A percentile compares a stretch with the other conserved stretches of the same genome.
Conservation (phyloP, 2,888 invertebrate genomes). For the Hirudinaria manillensis region DNA sequence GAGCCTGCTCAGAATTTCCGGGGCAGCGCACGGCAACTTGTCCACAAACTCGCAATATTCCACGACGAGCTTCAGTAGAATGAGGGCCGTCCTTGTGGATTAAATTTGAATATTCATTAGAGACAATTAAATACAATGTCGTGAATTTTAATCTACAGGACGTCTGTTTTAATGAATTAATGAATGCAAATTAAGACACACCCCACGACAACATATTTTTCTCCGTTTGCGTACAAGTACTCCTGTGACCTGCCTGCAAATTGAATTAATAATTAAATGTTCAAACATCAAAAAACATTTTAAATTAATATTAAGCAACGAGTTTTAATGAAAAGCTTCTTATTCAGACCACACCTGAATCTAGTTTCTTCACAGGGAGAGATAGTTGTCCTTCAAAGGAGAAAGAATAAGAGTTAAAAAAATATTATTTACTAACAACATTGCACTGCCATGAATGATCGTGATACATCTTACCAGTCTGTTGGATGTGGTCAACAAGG, state of each 20-base stretch:
- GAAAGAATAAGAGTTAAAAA: conserved; percentile 30
- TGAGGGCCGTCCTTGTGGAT: conserved; percentile 65
- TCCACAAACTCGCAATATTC: conserved; percentile 79
- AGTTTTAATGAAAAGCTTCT: too few relatives aligned
- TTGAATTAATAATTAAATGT: neutral
- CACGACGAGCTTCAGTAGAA: conserved; percentile 79
- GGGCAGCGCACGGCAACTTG: conserved; percentile 70
- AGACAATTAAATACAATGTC: neutral
- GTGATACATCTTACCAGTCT: conserved; percentile 16
- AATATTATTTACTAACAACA: conserved; percentile 10
- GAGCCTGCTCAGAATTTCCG: conserved; percentile 74
- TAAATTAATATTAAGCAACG: too few relatives aligned
- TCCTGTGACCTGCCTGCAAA: conserved; percentile 46
- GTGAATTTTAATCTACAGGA: neutral
- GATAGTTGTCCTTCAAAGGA: conserved; percentile 44
- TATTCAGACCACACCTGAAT: conserved; percentile 42
- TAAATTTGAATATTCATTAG: neutral
- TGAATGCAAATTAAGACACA: conserved; percentile 39
- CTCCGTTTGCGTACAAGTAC: conserved; percentile 51
- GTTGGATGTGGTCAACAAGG: conserved; percentile 67
- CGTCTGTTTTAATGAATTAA: too few relatives aligned
- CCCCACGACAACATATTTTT: conserved; percentile 57
- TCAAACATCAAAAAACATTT: too few relatives aligned
- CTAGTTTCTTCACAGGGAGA: conserved; percentile 45
- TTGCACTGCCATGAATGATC: neutral